These are phyloP conservation scores for Sialis lutaria DNA, from an alignment of 2,888 invertebrate species.

Conservation along the genomic window DNA sequence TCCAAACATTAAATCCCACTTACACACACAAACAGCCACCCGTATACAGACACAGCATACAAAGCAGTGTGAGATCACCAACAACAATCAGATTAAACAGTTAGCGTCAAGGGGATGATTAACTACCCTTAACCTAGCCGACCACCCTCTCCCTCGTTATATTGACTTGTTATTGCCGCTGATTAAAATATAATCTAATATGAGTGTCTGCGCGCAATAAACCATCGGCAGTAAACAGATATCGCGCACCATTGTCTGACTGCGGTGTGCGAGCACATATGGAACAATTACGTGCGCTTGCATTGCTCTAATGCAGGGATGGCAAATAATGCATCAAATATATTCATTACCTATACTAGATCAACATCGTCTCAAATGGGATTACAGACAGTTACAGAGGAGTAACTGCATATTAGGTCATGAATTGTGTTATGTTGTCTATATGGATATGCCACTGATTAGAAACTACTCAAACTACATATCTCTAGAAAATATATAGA, in stretches of 20 bases:
- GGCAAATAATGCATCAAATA: no score
- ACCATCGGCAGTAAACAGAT: background rate
- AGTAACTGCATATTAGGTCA: no score
- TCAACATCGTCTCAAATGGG: no score
- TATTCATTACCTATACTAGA: no score
- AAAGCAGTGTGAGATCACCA: background rate
- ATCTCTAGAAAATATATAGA: no score
- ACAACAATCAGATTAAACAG: slow-evolving; percentile 7
- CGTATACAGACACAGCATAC: background rate
- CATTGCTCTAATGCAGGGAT: no score
- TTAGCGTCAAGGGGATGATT: slow-evolving; percentile 6
- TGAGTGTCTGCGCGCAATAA: slow-evolving; percentile 8
- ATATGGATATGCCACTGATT: no score
- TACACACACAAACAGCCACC: no score
- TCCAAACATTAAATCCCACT: background rate
- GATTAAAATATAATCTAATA: slow-evolving; percentile 35
- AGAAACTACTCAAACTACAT: no score
- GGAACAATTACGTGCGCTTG: background rate
- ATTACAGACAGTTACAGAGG: no score
- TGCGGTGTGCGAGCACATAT: background rate
- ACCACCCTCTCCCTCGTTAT: background rate
- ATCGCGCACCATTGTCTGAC: no score
- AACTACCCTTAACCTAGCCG: slow-evolving; percentile 6
- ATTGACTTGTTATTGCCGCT: slow-evolving; percentile 16
- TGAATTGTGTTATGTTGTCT: no score